Conservation (phyloP, 92 coral and sea anemone genomes). For the Montipora capitata region DNA sequence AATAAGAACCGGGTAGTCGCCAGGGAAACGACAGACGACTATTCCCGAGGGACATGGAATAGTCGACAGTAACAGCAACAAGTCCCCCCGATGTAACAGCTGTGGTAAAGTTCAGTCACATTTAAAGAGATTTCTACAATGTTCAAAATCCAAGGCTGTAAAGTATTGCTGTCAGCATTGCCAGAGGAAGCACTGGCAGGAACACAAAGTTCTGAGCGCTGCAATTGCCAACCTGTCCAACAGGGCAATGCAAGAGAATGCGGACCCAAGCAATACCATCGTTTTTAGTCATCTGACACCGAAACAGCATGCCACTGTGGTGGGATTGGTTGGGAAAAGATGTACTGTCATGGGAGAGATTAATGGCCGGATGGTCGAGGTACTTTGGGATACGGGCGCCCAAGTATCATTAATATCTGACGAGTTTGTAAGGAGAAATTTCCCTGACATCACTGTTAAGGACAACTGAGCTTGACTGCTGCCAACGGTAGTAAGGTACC, state of each 20-base stretch:
- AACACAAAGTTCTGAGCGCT: slow-evolving; percentile 51
- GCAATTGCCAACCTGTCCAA: slow-evolving; percentile 32
- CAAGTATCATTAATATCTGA: slow-evolving; percentile 13
- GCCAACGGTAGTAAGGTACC: no score
- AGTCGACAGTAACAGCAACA: no score
- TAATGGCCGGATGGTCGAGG: slow-evolving; percentile 36
- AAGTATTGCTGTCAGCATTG: slow-evolving; percentile 46
- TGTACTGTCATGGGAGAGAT: slow-evolving; percentile 61
- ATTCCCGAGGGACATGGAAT: no score
- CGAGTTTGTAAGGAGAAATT: no score
- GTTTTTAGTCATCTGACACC: slow-evolving; percentile 53
- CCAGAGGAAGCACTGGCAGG: slow-evolving; percentile 57
- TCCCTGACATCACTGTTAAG: no score
- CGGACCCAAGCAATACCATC: not conserved
- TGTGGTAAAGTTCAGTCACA: no score
- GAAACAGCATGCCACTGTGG: slow-evolving; percentile 32
- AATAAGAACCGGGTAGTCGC: no score
- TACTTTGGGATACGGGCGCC: slow-evolving; percentile 73
- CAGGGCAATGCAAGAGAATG: not conserved
- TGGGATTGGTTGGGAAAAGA: slow-evolving; percentile 62
- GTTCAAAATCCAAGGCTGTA: slow-evolving; percentile 41
- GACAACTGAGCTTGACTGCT: no score
- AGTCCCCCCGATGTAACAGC: no score
- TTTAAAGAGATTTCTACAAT: slow-evolving; percentile 13
- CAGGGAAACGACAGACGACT: no score